These are phyloP conservation scores for Trematomus loennbergii DNA, from an alignment of 2,113 vertebrate species.

Conservation along the genomic window DNA sequence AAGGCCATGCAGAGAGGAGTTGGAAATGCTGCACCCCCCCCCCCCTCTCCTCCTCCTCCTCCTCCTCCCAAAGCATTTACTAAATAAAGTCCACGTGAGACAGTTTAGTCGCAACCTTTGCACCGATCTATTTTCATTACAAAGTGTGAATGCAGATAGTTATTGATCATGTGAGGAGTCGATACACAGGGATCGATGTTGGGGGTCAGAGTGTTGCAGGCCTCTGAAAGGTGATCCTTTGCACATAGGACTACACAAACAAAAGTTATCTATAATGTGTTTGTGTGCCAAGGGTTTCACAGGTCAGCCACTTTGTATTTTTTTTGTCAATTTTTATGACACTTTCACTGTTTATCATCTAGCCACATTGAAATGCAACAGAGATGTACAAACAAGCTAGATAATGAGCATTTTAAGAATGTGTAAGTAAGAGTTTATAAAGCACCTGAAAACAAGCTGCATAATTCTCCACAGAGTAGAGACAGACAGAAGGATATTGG, in stretches of 20 bases:
- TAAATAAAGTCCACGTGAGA: constrained; percentile 8
- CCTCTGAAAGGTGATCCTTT: constrained; percentile 47
- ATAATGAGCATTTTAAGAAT: neutral
- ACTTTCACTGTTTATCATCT: neutral
- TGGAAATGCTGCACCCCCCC: neutral
- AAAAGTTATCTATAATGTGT: constrained; percentile 17
- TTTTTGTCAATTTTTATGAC: neutral
- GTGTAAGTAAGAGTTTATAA: neutral
- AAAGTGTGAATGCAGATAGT: constrained; percentile 14
- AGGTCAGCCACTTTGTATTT: neutral
- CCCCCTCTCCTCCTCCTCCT: neutral
- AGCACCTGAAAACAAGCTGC: neutral
- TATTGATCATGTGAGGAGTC: constrained; percentile 53
- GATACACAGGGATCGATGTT: constrained; percentile 43
- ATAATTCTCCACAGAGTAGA: neutral
- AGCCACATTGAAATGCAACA: neutral
- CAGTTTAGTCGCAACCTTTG: constrained; percentile 24
- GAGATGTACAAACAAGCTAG: neutral
- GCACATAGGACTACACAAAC: constrained; percentile 22
- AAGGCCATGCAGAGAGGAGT: neutral
- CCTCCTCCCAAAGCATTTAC: neutral
- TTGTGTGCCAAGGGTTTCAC: neutral
- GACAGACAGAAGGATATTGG: neutral
- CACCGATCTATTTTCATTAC: constrained; percentile 39
- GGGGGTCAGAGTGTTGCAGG: constrained; percentile 37